Percentiles rank a stretch among this genome's conserved stretches.
Evolutionary conservation across 2,888 invertebrate genomes (phyloP).

Genomic region (Synergus laeviventris): DNA sequence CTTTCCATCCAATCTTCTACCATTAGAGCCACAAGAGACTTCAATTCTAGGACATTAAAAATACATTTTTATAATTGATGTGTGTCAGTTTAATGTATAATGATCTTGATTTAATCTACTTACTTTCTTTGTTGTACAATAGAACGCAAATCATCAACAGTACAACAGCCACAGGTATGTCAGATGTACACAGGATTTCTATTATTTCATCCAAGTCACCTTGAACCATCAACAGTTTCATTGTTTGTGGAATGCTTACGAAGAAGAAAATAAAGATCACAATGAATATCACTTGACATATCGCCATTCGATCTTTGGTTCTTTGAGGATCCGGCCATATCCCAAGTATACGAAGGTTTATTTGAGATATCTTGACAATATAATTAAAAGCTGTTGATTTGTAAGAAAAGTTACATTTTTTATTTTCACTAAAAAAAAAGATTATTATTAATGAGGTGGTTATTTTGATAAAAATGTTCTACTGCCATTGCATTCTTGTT

Average conservation of each 20-base stretch:
- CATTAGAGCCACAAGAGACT: conserved; percentile 1
- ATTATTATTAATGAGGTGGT: no score
- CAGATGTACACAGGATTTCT: conserved; percentile 42
- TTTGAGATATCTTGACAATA: conserved; percentile 41
- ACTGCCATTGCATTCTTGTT: no score
- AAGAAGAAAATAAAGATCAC: conserved; percentile 40
- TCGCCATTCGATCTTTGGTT: background rate
- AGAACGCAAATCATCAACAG: conserved; percentile 43
- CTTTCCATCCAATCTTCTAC: conserved; percentile 28
- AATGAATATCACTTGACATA: conserved; percentile 15
- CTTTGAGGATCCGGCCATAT: conserved; percentile 46
- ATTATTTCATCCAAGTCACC: conserved; percentile 44
- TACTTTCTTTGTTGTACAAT: conserved; percentile 43
- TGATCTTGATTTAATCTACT: background rate
- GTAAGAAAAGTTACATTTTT: background rate
- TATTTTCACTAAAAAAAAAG: no score
- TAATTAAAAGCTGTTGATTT: conserved; percentile 28
- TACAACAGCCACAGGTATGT: conserved; percentile 35
- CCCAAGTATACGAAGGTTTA: conserved; percentile 44
- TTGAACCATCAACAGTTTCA: conserved; percentile 44
- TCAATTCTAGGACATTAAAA: background rate
- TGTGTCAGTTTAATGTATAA: no score
- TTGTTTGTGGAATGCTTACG: conserved; percentile 46
- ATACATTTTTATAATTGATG: background rate
- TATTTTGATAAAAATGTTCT: no score